Evolutionary conservation across 2,797 vertebrate species (phyloP).

Genomic region (Parambassis ranga): DNA sequence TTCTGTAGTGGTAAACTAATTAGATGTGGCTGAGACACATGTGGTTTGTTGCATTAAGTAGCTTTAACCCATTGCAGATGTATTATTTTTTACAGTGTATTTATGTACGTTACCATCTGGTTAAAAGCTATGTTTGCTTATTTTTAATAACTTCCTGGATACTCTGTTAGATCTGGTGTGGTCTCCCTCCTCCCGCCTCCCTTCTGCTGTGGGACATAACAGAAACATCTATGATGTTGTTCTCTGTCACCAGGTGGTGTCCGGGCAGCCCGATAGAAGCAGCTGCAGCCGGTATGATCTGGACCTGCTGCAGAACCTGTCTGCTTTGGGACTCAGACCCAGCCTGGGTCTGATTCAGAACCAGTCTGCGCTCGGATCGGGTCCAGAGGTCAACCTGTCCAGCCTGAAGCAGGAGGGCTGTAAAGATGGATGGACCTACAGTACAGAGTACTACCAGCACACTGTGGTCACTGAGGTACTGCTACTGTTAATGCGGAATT

Average conservation of each 20-base stretch:
- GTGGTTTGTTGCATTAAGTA: too few relatives aligned
- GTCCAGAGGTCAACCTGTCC: slow-evolving; percentile 15
- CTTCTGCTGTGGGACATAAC: background rate
- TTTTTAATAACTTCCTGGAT: too few relatives aligned
- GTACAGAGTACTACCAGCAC: slow-evolving; percentile 47
- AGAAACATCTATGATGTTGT: background rate
- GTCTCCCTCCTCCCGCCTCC: background rate
- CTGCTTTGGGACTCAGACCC: slow-evolving; percentile 4
- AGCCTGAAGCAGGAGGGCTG: slow-evolving; percentile 51
- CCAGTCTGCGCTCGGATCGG: background rate
- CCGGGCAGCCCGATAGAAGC: slow-evolving; percentile 10
- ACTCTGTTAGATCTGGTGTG: background rate
- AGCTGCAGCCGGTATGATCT: slow-evolving; percentile 58
- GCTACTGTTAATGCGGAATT: background rate
- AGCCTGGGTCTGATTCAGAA: slow-evolving; percentile 8
- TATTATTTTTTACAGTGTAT: too few relatives aligned
- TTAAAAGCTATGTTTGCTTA: too few relatives aligned
- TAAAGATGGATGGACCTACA: slow-evolving; percentile 62
- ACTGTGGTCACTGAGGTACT: slow-evolving; percentile 66
- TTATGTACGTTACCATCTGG: too few relatives aligned
- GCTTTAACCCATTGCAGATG: too few relatives aligned
- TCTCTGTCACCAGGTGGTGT: slow-evolving; percentile 21
- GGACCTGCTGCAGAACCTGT: slow-evolving; percentile 50
- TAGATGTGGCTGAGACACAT: too few relatives aligned
- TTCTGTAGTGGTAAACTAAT: too few relatives aligned